Base-by-base conservation (phyloP, 23 tunicate genomes). In the Styela clava region DNA sequence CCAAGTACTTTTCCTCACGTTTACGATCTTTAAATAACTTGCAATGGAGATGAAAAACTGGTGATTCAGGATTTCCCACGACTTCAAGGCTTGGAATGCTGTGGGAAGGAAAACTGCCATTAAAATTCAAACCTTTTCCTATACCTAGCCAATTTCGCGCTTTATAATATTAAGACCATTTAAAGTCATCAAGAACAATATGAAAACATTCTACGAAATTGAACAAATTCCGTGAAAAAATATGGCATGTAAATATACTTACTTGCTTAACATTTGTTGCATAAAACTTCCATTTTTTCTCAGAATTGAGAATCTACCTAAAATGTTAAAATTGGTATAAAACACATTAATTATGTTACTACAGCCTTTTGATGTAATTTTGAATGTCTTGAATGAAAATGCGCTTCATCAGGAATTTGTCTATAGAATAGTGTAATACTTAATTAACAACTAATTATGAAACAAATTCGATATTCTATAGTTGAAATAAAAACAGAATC, bases 61-160 rank as follows among this genome's bases (percentile, higher is more conserved):
- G 93, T 1, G 98, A 93, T 81, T 93, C 98, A 12, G 85, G 84
- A 77, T 84, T 79, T 2, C 98, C 98, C 5, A 28, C 74, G 1
- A 93, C 73, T 76, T 84, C 92, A 52, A 93, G 78, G 31, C 84
- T 78, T 37, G 79, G 31, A 56, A 93, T 88, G 23, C 92, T 87
- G 36, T 31, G n/a, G 19, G 63, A 20, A 56, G 20, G 20, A 20
- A 56, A 56, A 16, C 20, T 20, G 63, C 18, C 63, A 56, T 18
- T 56, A 61, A 61, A 0, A 61, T 61, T 61, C n/a, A n/a, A n/a
- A n/a, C n/a, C n/a, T n/a, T n/a, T n/a, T n/a, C n/a, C n/a, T n/a
- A n/a, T n/a, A n/a, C n/a, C n/a, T n/a, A n/a, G n/a, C n/a, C n/a
- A n/a, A n/a, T n/a, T n/a, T n/a, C n/a, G n/a, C n/a, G n/a, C n/a